Evolutionary conservation across 2,113 vertebrate species (phyloP), one percentile per base, ranked within the genome.

Genomic region (Phaethornis superciliosus): DNA sequence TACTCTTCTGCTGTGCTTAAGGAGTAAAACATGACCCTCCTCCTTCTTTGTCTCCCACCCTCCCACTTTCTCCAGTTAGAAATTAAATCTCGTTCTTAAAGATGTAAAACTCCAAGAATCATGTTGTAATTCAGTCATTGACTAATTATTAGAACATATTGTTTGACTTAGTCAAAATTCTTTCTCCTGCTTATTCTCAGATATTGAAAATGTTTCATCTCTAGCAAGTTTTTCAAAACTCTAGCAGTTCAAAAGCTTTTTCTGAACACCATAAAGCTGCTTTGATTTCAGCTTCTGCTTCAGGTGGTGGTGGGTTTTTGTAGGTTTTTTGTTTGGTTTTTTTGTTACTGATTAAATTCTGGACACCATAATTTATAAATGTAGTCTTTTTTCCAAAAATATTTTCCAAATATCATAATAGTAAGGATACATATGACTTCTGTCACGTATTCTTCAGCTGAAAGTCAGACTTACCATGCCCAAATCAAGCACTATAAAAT

Each of bases 221-320:
- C 5, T 59, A 76, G 49, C 32, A 68, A n/a, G n/a, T n/a, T n/a
- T n/a, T n/a, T n/a, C n/a, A n/a, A n/a, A n/a, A n/a, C 63, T 71
- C 5, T 59, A 76, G 49, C 32, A 68, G 49, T 83, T 90, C 68
- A 52, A 49, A 88, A 88, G 42, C 56, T 83, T 68, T 92, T 69
- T 83, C 32, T 88, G 59, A 80, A 52, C 15, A 72, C 59, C 28
- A 65, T 56, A 83, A 72, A 88, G 7, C 15, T 2, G 0, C 72
- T 86, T 86, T 89, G 77, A 19, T 94, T 88, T 60, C 59, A 92
- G 54, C n/a, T 83, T 30, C n/a, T 92, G 11, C 62, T 83, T 82
- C 63, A 63, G 15, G 49, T 49, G 22, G 46, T 47, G 44, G 46
- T 15, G 51, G 32, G 12, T 37, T 37, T 8, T 33, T 88, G 35